Base-by-base conservation (phyloP, 1,140 invertebrate genomes). In the Vanessa atalanta region DNA sequence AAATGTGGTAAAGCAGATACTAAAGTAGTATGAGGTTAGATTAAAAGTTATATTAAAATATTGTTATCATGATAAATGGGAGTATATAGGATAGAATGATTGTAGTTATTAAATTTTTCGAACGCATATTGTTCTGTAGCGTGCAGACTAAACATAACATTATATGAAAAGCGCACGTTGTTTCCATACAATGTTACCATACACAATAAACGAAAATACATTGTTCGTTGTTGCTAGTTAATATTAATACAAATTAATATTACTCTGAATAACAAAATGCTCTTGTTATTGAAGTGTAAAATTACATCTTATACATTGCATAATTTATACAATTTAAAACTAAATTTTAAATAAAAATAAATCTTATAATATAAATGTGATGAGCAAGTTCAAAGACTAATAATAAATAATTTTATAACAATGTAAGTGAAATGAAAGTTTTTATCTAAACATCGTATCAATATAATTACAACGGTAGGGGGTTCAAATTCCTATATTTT, bases 391-490 rank as follows among this genome's bases (percentile, higher is more conserved):
- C 61, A 70, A 57, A 60, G 43, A 61, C 57, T 67, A 66, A 47
- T 66, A 60, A 57, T 50, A 70, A 75, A 71, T 71, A 75, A 65
- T 70, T 37, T 48, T n/a, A 64, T 75, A 75, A 75, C 53, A 70
- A 75, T 75, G 67, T 65, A 51, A 26, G 63, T 70, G 73, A 74
- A 74, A 74, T 57, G 67, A 75, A 65, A 65, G 66, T 75, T 31
- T 68, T 75, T 70, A 75, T 50, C 67, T 75, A 75, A 75, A 61
- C 73, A 50, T 63, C 31, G 57, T 71, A 64, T 70, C 47, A 16
- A 65, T 71, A 71, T 69, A 74, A 74, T 74, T 74, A 74, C 72
- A 74, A 74, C 66, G 50, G 65, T 68, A 55, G 53, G 53, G 53
- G 15, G 16, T 70, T 70, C n/a, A 51, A 70, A 70, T 60, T 66